phyloP scores from a whole-genome alignment of 1,140 invertebrate genomes.

The Drosophila albomicans region DNA sequence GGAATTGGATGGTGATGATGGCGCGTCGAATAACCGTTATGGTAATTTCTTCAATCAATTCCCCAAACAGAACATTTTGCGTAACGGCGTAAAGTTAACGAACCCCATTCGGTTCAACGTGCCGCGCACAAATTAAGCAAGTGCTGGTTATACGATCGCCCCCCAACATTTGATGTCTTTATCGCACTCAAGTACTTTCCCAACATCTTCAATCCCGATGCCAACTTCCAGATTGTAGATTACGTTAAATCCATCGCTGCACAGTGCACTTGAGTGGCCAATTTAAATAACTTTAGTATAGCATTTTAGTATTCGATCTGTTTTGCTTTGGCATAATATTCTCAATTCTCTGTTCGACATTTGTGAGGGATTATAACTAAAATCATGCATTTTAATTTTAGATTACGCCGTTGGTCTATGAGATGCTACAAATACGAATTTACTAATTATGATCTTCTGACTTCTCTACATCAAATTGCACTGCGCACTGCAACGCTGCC shows the following conservation, averaged over 20 bases:
- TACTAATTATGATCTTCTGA: slow-evolving; percentile 3
- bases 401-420: neutral
- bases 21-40: slow-evolving; percentile 66
- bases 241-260: slow-evolving; percentile 51
- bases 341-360: no score
- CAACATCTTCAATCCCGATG: slow-evolving; percentile 34
- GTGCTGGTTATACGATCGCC: neutral
- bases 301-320: no score
- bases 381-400: neutral
- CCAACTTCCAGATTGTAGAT: slow-evolving; percentile 42
- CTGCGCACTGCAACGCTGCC: slow-evolving; percentile 4
- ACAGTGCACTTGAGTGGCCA: neutral
- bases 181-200: slow-evolving; percentile 26
- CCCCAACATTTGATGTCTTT: slow-evolving; percentile 59
- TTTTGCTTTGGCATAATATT: no score
- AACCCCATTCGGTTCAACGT: slow-evolving; percentile 62
- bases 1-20: slow-evolving; percentile 17
- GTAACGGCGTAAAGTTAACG: slow-evolving; percentile 73
- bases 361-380: neutral
- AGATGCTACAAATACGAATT: neutral
- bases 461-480: neutral
- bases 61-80: slow-evolving; percentile 73
- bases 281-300: neutral
- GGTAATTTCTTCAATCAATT: slow-evolving; percentile 79
- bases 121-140: slow-evolving; percentile 67